Conservation (phyloP, 2,797 vertebrate species). For the Mormyrus hasselquistii region DNA sequence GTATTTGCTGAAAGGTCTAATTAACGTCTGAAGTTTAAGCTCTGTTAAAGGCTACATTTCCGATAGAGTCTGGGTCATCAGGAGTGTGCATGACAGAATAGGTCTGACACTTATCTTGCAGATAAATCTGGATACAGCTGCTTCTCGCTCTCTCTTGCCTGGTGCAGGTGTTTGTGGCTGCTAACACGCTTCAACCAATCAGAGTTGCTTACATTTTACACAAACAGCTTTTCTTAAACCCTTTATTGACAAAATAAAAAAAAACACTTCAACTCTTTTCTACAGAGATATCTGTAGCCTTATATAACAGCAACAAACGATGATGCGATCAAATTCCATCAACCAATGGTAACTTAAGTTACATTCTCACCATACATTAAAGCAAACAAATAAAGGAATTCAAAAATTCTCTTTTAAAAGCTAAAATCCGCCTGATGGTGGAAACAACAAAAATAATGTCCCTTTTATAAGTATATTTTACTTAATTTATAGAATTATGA, state of each 20-base stretch:
- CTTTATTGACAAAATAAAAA: neutral
- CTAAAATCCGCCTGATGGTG: neutral
- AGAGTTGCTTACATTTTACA: neutral
- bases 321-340: neutral
- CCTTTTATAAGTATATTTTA: neutral
- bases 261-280: neutral
- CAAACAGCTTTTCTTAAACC: neutral
- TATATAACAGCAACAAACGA: neutral
- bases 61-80: neutral
- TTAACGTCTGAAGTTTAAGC: neutral
- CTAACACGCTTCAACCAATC: neutral
- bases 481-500: neutral
- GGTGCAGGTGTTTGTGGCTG: neutral
- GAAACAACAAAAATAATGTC: neutral
- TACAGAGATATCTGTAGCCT: neutral
- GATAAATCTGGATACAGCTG: neutral
- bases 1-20: neutral
- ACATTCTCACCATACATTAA: neutral
- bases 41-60: neutral
- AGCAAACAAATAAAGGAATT: neutral
- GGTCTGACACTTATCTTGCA: neutral
- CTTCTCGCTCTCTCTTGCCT: neutral
- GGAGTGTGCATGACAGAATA: neutral
- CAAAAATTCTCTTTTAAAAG: neutral
- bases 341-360: neutral